A percentile compares a stretch with the other conserved stretches of the same genome.
These are phyloP conservation scores for Camelus bactrianus DNA, from an alignment of 2,113 vertebrate genomes.

Conservation along the genomic window DNA sequence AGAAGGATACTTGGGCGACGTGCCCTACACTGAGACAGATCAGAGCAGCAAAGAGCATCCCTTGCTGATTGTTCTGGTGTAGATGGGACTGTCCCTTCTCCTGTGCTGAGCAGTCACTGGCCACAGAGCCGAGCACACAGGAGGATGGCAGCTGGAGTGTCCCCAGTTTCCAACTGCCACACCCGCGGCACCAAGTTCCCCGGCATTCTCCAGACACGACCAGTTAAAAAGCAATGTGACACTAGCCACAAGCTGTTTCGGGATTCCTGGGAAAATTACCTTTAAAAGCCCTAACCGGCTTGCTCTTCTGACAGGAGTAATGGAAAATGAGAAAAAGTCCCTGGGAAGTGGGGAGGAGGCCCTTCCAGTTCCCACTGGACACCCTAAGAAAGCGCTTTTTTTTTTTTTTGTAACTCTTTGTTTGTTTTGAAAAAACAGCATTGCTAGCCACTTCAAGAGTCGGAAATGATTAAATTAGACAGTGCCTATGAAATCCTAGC, in stretches of 20 bases:
- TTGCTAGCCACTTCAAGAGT: background rate
- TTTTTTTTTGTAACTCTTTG: background rate
- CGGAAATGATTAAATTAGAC: background rate
- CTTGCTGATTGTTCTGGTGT: accelerated
- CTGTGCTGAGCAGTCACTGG: accelerated
- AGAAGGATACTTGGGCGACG: accelerated
- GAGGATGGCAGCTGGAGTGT: no score
- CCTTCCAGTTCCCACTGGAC: accelerated
- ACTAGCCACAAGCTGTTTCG: accelerated
- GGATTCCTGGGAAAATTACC: background rate
- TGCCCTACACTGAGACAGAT: accelerated
- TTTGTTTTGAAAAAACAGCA: background rate
- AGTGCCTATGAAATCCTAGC: accelerated
- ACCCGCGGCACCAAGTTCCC: accelerated
- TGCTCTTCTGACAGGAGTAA: background rate
- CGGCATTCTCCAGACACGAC: background rate
- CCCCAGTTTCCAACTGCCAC: accelerated
- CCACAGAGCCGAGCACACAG: background rate
- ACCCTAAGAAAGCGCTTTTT: background rate
- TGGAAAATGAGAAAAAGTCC: background rate
- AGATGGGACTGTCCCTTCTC: background rate
- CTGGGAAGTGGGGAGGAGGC: background rate
- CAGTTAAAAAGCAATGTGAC: background rate
- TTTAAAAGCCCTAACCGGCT: background rate
- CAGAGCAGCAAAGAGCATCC: accelerated